Base-by-base conservation (phyloP, 1,140 invertebrate genomes). In the Argopecten irradians region DNA sequence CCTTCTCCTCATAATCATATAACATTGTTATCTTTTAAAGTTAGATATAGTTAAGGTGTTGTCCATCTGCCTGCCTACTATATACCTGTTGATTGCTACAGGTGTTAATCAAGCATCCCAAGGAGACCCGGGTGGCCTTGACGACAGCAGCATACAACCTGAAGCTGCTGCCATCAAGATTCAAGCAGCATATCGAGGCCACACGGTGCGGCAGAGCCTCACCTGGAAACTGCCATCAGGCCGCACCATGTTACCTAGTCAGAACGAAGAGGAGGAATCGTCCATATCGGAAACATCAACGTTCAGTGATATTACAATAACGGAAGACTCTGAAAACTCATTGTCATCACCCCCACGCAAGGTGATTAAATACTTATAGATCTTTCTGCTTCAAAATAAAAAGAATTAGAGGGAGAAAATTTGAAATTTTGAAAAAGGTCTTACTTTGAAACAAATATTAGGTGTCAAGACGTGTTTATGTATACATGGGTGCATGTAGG, bases 301-400 rank as follows among this genome's bases (percentile, higher is more conserved):
- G 11, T 94, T 94, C 82, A 93, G 93, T 90, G 93, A 93, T 34
- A 92, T 94, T 84, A 93, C 93, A 1, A 85, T 92, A 8, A 91
- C 92, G 14, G 92, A 92, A 33, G 91, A 90, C 5, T 93, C 92
- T 0, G 93, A 93, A 46, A 89, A 91, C 14, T 90, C 89, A 28
- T 34, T 89, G 9, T 28, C 84, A 34, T 83, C 82, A 32, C 82
- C 46, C 16, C 87, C 82, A 32, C 82, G 83, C 46, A 36, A 55
- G 87, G 90, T 91, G 87, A 35, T n/a, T n/a, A n/a, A 11, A 55
- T 2, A 11, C 55, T 71, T 28, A 28, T n/a, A 71, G 22, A 14
- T 46, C 9, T 46, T 46, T 11, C 43, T 46, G 1, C 9, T 8
- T 19, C 13, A n/a, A n/a, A n/a, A n/a, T n/a, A n/a, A n/a, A n/a